Evolutionary conservation across 2,888 invertebrate species (phyloP), one percentile per base, ranked within the genome.

Genomic region (Scelioninae gen. 1): DNA sequence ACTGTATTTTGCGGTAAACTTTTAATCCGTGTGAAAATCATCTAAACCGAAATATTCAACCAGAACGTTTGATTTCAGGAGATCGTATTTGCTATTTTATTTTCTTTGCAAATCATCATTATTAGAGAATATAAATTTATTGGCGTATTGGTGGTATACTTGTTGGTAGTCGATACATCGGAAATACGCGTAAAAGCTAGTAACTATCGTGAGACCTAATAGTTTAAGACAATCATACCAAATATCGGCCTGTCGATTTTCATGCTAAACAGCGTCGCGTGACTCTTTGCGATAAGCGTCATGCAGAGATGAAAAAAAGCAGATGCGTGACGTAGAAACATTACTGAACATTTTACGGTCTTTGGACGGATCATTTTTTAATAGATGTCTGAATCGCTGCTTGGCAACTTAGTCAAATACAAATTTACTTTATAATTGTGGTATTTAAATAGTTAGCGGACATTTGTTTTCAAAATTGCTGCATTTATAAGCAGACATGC

Each of bases 261-360:
- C 55, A 55, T 74, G 77, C 60, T 63, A 66, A 68, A 58, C 65
- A 38, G 49, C 47, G n/a, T 82, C 49, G 55, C 81, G 81, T 81
- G 81, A 82, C 84, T 84, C 68, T 66, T 62, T 51, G 13, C 82
- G 66, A 84, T 84, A 79, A 84, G 32, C 53, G n/a, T 11, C 23
- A 16, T 11, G 6, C 13, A 31, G 45, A 62, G 63, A 69, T 58
- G 47, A 77, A 23, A 77, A 81, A 83, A 77, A 71, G 72, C 34
- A 43, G 34, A 63, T 72, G 76, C 82, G 82, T 82, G 82, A 72
- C 58, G 34, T 31, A 31, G 45, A 71, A 66, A 56, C 79, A 79
- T 83, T 79, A 75, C 53, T 38, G 38, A 45, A 72, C 47, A 56
- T 68, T 78, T 62, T 74, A 69, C 69, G 63, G 49, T 53, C 60